Base-by-base conservation (phyloP, 2,888 invertebrate genomes). In the Leucophora obtusa region DNA sequence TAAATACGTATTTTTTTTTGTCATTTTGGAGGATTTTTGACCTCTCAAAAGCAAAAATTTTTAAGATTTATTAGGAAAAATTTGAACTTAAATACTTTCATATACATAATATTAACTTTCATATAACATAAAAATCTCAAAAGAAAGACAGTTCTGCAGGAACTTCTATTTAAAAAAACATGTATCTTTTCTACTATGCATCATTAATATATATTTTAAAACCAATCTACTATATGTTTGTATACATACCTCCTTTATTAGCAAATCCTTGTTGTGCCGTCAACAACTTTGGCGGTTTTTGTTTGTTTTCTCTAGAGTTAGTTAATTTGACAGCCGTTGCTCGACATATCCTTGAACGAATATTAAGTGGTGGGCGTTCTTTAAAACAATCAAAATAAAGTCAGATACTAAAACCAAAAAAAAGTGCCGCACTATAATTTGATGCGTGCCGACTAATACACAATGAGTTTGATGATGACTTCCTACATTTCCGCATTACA, bases 381-480 rank as follows among this genome's bases (percentile, higher is more conserved):
- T 83, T 77, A 82, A 85, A 84, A 81, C 83, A 74, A 83, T 84
- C 86, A 85, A 83, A 84, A 83, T 79, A 82, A 59, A 78, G 82
- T 66, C 54, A 21, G 51, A 62, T 47, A 47, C 43, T n/a, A 66
- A 70, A 58, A 70, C 21, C 38, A 24, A 50, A 56, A 69, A 68
- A 68, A 47, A 70, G 33, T 71, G 65, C 80, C 80, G 70, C 68
- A 69, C 18, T 73, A 50, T 77, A 69, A 71, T 72, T 75, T 84
- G 84, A 84, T 86, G 78, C 82, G 82, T 83, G 83, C 86, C 85
- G 81, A 83, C 53, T n/a, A 79, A 54, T 83, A 84, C 87, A 73
- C 62, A 86, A 75, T 70, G 14, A 56, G 70, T 79, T 63, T 79
- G 79, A 79, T 71, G 79, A 79, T 66, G 21, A 74, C 71, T 75